These are phyloP conservation scores for Ramphastos sulfuratus DNA, from an alignment of 2,113 vertebrate genomes.

Conservation along the genomic window DNA sequence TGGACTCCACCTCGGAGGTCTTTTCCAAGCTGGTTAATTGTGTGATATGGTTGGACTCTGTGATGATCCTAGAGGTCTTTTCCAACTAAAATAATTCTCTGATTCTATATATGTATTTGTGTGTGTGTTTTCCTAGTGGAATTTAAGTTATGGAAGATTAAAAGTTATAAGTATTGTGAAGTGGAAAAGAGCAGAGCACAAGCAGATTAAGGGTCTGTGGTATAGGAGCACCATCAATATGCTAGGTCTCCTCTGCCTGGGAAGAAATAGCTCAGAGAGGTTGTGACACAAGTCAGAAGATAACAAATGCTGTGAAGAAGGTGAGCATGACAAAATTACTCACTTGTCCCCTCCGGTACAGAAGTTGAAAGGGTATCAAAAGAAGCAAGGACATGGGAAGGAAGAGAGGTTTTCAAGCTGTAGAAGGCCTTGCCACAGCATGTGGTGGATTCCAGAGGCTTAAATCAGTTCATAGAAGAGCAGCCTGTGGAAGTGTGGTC, in stretches of 20 bases:
- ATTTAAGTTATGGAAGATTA: background rate
- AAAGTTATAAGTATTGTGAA: background rate
- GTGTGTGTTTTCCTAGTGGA: background rate
- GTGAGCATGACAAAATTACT: background rate
- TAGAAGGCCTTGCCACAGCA: rapidly evolving
- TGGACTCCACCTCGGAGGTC: too few relatives aligned
- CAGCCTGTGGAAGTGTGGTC: background rate
- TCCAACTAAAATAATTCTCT: too few relatives aligned
- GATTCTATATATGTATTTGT: background rate
- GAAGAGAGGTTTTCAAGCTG: background rate
- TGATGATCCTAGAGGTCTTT: too few relatives aligned
- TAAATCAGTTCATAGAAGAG: background rate
- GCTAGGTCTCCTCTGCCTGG: background rate
- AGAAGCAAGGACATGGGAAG: background rate
- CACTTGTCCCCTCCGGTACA: background rate
- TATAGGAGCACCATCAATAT: background rate
- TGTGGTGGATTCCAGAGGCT: background rate
- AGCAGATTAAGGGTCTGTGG: background rate
- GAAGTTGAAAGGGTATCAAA: background rate
- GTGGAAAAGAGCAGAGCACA: background rate
- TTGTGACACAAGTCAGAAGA: background rate
- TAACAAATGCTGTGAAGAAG: background rate
- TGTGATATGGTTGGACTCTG: background rate
- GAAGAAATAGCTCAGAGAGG: background rate
- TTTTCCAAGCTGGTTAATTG: too few relatives aligned